These are phyloP conservation scores for Acleris laterana DNA, from an alignment of 2,888 invertebrate species.

Conservation along the genomic window DNA sequence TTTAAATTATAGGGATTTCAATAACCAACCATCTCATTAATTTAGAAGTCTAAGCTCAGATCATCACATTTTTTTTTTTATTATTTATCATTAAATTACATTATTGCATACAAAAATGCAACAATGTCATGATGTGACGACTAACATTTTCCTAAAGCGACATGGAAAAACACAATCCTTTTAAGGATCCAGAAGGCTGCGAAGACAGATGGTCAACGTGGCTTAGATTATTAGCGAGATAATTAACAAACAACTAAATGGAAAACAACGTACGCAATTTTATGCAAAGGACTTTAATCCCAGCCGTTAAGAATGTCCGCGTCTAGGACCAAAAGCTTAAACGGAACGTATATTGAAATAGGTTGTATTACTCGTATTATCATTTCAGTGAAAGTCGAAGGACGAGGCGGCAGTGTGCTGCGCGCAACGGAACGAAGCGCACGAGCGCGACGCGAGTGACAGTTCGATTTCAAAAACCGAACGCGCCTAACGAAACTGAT, in stretches of 20 bases:
- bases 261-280: constrained; percentile 32
- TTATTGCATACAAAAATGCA: too few species aligned
- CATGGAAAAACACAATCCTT: constrained; percentile 32
- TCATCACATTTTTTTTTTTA: too few species aligned
- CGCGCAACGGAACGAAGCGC: constrained; percentile 47
- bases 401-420: constrained; percentile 66
- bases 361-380: constrained; percentile 47
- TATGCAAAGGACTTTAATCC: constrained; percentile 35
- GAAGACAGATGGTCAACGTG: constrained; percentile 31
- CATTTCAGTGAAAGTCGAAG: constrained; percentile 78
- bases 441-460: constrained; percentile 46
- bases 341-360: constrained; percentile 39
- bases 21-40: too few species aligned
- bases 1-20: too few species aligned
- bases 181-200: constrained; percentile 34
- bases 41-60: too few species aligned
- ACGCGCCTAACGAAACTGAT: constrained; percentile 52
- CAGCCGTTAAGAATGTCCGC: constrained; percentile 23
- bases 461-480: constrained; percentile 36
- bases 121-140: not conserved
- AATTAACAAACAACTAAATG: constrained; percentile 24
- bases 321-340: constrained; percentile 38
- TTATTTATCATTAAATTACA: too few species aligned
- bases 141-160: constrained; percentile 14
- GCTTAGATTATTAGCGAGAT: constrained; percentile 31